phyloP scores from a whole-genome alignment of 1,140 invertebrate species.

The Drosophila teissieri region DNA sequence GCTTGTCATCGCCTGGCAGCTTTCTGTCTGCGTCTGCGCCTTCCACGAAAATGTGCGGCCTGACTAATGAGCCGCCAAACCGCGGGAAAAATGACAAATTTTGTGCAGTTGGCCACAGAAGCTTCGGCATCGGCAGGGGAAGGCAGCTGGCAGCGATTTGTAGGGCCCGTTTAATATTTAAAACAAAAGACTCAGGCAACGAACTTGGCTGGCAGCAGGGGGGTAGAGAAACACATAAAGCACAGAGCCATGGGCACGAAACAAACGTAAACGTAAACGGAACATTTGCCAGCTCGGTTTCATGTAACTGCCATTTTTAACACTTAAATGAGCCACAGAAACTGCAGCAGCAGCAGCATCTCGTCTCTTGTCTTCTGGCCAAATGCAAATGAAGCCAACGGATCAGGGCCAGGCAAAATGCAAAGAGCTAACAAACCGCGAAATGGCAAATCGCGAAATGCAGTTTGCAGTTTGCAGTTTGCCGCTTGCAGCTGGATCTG shows the following conservation, averaged over 20 bases:
- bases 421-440: slow-evolving; percentile 40
- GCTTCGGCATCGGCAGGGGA: slow-evolving; percentile 2
- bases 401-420: slow-evolving; percentile 45
- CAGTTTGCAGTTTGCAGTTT: slow-evolving; percentile 27
- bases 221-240: slow-evolving; percentile 44
- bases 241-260: slow-evolving; percentile 36
- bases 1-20: slow-evolving; percentile 79
- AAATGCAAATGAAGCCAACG: slow-evolving; percentile 70
- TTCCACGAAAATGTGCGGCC: slow-evolving; percentile 80
- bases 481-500: slow-evolving; percentile 33
- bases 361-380: slow-evolving; percentile 31
- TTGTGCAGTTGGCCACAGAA: slow-evolving; percentile 46
- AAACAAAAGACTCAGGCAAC: slow-evolving; percentile 77
- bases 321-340: slow-evolving; percentile 72
- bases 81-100: slow-evolving; percentile 83
- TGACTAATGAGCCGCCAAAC: slow-evolving; percentile 81
- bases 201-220: slow-evolving; percentile 28
- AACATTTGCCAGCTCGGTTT: slow-evolving; percentile 62
- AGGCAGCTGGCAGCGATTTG: slow-evolving; percentile 67
- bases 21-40: slow-evolving; percentile 67
- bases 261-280: slow-evolving; percentile 76
- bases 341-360: slow-evolving; percentile 11
- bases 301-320: slow-evolving; percentile 83
- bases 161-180: slow-evolving; percentile 79
- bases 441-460: slow-evolving; percentile 46